phyloP scores from a whole-genome alignment of 2,797 vertebrate genomes.

The Pipistrellus nathusii region DNA sequence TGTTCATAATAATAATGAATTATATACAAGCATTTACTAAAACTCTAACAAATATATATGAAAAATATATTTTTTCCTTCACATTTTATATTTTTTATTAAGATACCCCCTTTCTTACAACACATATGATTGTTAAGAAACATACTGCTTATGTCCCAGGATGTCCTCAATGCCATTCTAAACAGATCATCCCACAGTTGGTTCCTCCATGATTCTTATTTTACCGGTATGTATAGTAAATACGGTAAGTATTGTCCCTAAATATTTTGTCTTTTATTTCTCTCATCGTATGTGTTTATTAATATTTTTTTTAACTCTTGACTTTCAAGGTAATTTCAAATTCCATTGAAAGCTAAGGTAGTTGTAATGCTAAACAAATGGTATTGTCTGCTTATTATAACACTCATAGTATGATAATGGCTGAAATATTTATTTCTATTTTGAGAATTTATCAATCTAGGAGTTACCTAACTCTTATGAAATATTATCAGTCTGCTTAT shows the following conservation, averaged over 20 bases:
- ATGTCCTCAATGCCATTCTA: neutral
- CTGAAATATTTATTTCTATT: conserved; percentile 28
- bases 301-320: neutral
- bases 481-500: neutral
- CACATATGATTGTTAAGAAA: neutral
- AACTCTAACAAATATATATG: neutral
- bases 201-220: neutral
- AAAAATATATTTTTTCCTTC: neutral
- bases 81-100: neutral
- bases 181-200: neutral
- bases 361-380: neutral
- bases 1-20: neutral
- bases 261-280: neutral
- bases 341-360: neutral
- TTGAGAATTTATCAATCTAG: neutral
- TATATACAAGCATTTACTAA: neutral
- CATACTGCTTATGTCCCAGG: accelerated
- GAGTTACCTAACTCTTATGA: neutral
- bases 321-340: conserved; percentile 4
- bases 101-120: neutral
- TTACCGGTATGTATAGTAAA: neutral
- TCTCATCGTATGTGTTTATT: neutral
- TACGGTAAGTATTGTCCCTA: neutral
- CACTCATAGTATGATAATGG: neutral
- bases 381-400: neutral